Base-by-base conservation (phyloP, 2,113 vertebrate genomes). In the Centrocercus urophasianus region DNA sequence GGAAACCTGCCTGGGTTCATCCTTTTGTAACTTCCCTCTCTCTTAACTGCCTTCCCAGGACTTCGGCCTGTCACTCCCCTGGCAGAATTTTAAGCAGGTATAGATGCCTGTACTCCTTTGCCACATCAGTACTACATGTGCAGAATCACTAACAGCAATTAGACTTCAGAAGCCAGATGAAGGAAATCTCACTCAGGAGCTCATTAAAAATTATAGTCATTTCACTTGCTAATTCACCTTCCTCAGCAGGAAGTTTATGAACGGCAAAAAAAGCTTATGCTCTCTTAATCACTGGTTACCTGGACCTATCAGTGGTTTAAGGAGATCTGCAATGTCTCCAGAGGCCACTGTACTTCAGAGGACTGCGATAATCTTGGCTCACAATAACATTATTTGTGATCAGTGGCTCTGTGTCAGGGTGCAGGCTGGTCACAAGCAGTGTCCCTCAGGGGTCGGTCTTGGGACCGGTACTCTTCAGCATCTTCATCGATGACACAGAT, bases 1-100 rank as follows among this genome's bases (percentile, higher is more conserved):
- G 13, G 77, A 78, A 95, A 80, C 64, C 38, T 91, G 83, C 50
- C 85, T 91, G 88, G 54, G 72, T 67, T 16, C 70, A 81, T 91
- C 48, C 42, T 42, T 88, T 91, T 88, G 50, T 82, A 83, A 87
- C 48, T 81, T 94, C 28, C 28, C 48, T 28, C 38, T 38, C 59
- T 54, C 32, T 86, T 75, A 36, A 36, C 83, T 84, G 63, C 90
- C 91, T 85, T 34, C 36, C 15, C 36, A 48, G 67, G 48, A 60
- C 70, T 74, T 82, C 66, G 74, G 64, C 61, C 89, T 10, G 3
- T 74, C 79, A 61, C 57, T 88, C 42, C 50, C 25, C 34, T 40
- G 34, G 74, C 60, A 92, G 56, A 89, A 82, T 64, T 77, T 77
- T 81, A 86, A 91, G 60, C 74, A 80, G 50, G 71, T 82, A 89